Conservation (phyloP, 2,797 vertebrate species). For the Liparis tanakae region DNA sequence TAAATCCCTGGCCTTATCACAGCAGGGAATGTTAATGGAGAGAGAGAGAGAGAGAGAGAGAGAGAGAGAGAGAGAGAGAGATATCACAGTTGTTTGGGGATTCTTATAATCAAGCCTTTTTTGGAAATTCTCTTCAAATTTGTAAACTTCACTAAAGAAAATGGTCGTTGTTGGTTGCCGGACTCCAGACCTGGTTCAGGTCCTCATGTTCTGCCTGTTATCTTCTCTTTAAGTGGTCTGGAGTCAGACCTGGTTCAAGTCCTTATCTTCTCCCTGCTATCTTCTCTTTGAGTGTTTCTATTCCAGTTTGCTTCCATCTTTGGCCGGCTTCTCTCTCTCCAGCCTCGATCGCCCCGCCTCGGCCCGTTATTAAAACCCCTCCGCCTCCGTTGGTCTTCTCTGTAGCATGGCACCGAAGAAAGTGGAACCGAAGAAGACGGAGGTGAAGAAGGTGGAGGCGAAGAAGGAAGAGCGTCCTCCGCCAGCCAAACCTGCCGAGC, state of each 20-base stretch:
- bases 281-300: conserved; percentile 56
- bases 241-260: neutral
- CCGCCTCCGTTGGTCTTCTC: neutral
- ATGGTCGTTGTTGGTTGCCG: neutral
- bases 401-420: conserved; percentile 83
- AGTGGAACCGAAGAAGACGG: conserved; percentile 81
- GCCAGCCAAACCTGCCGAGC: conserved; percentile 71
- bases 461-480: conserved; percentile 75
- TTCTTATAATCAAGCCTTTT: no score
- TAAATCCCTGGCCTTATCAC: conserved; percentile 41
- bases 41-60: no score
- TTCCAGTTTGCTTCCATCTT: conserved; percentile 67
- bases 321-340: conserved; percentile 34
- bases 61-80: no score
- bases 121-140: neutral
- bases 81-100: no score
- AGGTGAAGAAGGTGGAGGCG: conserved; percentile 76
- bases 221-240: neutral
- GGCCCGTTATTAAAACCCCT: conserved; percentile 29
- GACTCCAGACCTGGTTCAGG: neutral
- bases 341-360: neutral
- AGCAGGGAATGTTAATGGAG: conserved; percentile 53
- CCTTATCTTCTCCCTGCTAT: conserved; percentile 45
- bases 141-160: neutral
- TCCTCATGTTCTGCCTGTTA: no score